Conservation (phyloP, 2,888 invertebrate genomes). For the Alviniconcha strummeri region DNA sequence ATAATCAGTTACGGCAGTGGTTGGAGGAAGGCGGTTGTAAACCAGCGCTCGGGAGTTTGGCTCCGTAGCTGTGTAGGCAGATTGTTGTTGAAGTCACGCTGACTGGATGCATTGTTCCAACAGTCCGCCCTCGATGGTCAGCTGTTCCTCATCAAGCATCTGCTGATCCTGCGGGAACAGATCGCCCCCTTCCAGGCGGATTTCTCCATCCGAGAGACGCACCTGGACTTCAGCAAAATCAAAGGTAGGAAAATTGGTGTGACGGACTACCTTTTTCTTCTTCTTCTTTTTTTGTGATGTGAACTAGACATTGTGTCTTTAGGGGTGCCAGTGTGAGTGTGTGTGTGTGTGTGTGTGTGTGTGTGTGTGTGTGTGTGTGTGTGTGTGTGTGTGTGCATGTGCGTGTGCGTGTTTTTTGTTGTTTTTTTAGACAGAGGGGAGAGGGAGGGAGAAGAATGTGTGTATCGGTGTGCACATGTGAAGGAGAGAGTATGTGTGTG, state of each 20-base stretch:
- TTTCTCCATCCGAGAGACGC: conserved; percentile 87
- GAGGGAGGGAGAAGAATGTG: neutral
- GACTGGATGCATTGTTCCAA: conserved; percentile 4
- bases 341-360: neutral
- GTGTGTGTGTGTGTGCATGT: conserved; percentile 3
- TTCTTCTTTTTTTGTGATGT: no score
- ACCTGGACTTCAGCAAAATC: conserved; percentile 93
- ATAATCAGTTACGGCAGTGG: no score
- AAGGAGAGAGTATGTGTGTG: neutral
- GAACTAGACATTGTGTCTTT: no score
- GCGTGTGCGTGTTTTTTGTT: neutral
- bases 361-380: conserved; percentile 6
- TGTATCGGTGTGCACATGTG: neutral
- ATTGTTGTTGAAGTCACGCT: no score
- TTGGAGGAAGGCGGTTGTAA: no score
- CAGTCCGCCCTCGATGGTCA: conserved; percentile 90
- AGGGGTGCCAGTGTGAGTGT: neutral
- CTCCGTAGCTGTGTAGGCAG: no score
- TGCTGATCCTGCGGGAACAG: conserved; percentile 96
- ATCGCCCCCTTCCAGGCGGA: conserved; percentile 97
- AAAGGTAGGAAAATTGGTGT: conserved; percentile 78
- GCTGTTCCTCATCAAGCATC: conserved; percentile 97
- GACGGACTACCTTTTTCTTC: no score
- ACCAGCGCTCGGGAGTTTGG: no score
- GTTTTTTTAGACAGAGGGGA: no score